Conservation (phyloP, 1,140 invertebrate species). For the Zaprionus lachaisei region DNA sequence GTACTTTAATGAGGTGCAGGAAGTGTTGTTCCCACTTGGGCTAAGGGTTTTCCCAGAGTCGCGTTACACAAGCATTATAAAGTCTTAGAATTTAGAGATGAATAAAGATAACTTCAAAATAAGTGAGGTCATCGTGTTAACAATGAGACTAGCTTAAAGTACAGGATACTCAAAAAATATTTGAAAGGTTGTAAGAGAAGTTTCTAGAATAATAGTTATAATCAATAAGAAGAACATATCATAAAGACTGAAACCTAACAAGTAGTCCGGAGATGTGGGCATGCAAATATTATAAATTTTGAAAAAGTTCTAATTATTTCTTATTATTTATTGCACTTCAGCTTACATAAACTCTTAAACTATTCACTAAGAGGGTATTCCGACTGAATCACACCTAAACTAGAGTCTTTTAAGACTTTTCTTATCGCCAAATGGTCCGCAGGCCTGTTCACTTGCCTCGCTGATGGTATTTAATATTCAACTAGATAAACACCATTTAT, state of each 20-base stretch:
- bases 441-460: not conserved
- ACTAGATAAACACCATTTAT: constrained; percentile 11
- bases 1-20: constrained; percentile 73
- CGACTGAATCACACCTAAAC: not conserved
- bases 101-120: constrained; percentile 25
- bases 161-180: not conserved
- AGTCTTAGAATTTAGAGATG: constrained; percentile 5
- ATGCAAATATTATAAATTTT: too few species aligned
- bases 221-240: not conserved
- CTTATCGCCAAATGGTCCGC: not conserved
- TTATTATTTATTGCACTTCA: too few species aligned
- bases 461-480: constrained; percentile 20
- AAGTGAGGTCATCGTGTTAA: constrained; percentile 2
- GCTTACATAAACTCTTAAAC: not conserved
- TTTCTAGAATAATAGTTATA: not conserved
- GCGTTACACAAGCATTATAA: constrained; percentile 6
- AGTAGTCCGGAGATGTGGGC: not conserved
- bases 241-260: not conserved
- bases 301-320: too few species aligned
- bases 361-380: not conserved
- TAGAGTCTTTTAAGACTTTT: not conserved
- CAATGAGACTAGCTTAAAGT: constrained; percentile 18
- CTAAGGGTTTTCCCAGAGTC: constrained; percentile 27
- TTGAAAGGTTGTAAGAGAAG: not conserved
- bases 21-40: constrained; percentile 42